Conservation (phyloP, 2,113 vertebrate genomes). For the Mirounga angustirostris region DNA sequence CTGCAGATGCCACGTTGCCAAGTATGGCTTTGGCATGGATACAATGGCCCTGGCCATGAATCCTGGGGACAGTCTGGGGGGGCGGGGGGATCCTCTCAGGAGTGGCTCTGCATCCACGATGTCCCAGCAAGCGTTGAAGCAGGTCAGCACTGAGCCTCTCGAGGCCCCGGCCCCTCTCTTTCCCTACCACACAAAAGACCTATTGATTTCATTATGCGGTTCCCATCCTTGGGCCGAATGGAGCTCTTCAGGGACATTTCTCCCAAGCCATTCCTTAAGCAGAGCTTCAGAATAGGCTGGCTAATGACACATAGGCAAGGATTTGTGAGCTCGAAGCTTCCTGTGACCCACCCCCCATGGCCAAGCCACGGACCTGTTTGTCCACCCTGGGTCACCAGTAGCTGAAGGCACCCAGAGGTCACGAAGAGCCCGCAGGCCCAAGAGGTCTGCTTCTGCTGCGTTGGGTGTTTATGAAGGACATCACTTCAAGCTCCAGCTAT, state of each 20-base stretch:
- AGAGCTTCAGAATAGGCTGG: not conserved
- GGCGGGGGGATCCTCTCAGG: not conserved
- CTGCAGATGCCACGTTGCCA: rapidly evolving
- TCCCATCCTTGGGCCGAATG: not conserved
- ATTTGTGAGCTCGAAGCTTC: not conserved
- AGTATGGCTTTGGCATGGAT: not conserved
- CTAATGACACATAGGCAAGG: not conserved
- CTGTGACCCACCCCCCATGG: not conserved
- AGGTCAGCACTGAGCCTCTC: not conserved
- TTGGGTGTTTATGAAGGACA: slow-evolving; percentile 1
- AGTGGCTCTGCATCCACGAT: not conserved
- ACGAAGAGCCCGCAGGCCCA: not conserved
- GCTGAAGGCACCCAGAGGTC: not conserved
- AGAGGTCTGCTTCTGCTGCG: not conserved
- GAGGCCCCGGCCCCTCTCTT: not conserved
- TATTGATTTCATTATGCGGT: not conserved
- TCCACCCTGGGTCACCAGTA: not conserved
- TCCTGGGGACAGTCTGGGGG: not conserved
- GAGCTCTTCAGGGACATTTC: not conserved
- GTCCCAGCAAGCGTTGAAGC: not conserved
- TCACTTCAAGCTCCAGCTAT: not conserved
- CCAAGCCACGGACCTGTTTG: not conserved
- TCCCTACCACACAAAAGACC: not conserved
- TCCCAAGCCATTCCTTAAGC: not conserved
- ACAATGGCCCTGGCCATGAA: rapidly evolving